A percentile compares a stretch with the other conserved stretches of the same genome.
phyloP scores from a whole-genome alignment of 2,113 vertebrate species.

The Piliocolobus tephrosceles region DNA sequence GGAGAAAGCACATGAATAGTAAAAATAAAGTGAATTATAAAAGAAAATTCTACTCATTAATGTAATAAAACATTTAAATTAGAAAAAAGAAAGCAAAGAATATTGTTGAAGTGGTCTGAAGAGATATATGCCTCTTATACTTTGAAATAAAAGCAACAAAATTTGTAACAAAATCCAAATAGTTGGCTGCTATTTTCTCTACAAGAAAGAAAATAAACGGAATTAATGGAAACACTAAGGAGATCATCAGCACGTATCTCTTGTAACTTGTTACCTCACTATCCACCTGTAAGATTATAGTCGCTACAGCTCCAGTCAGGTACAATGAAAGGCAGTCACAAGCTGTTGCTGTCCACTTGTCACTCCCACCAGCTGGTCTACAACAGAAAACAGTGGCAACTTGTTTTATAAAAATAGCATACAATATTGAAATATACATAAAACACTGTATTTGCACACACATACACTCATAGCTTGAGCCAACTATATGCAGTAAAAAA shows the following conservation, averaged over 20 bases:
- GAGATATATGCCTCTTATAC: not conserved
- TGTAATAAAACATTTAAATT: conserved; percentile 5
- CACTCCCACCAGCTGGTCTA: conserved; percentile 93
- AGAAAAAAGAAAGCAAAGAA: conserved; percentile 1
- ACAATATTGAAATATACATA: not conserved
- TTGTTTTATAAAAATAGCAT: not conserved
- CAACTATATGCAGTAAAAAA: not conserved
- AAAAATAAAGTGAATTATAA: conserved; percentile 13
- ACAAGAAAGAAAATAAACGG: not conserved
- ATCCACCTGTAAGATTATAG: conserved; percentile 90
- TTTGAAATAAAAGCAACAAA: not conserved
- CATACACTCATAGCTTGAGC: not conserved
- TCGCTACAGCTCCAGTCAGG: conserved; percentile 86
- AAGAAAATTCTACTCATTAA: conserved; percentile 41
- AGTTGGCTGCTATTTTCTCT: not conserved
- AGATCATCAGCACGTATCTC: not conserved
- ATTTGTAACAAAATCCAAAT: not conserved
- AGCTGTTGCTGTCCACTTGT: conserved; percentile 93
- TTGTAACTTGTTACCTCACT: not conserved
- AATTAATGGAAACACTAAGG: not conserved
- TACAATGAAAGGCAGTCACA: conserved; percentile 89
- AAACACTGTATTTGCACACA: not conserved
- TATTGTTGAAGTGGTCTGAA: not conserved
- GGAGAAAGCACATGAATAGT: not conserved
- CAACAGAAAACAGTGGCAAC: conserved; percentile 49